Evolutionary conservation across 2,797 vertebrate genomes (phyloP), one percentile per base, ranked within the genome.

Genomic region (Coranthus polyacanthus): DNA sequence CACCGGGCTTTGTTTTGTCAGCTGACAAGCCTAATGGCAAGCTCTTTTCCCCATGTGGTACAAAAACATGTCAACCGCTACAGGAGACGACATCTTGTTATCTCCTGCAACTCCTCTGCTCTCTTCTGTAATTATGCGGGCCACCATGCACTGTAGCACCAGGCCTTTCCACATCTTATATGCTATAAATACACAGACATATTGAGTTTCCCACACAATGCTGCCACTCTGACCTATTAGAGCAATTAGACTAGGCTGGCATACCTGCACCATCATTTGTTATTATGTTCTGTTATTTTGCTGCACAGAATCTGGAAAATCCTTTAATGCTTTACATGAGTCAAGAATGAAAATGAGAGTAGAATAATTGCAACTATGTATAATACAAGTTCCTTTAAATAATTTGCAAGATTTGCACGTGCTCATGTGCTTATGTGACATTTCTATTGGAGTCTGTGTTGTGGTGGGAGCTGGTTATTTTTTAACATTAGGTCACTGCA

Each of bases 51-150:
- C 61, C 18, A 2, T 32, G 47, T 67, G 41, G 18, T 54, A 83
- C 71, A 64, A 79, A 84, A 77, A 76, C 79, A 78, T 60, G 74
- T 81, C 79, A 78, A 71, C 70, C 65, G 24, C 65, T 37, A 60
- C 73, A 64, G 62, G 53, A 81, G 73, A 74, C 22, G 41, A 62
- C 71, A 76, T 75, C 79, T 81, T 82, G 72, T 89, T 86, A 81
- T 79, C 78, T 61, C 18, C 1, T 79, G 46, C 6, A 42, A 65
- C 32, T 68, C 58, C 58, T 72, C 65, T 68, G 60, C 54, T 58
- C 56, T 84, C 46, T 72, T 69, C 50, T 68, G 61, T 83, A 87
- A 87, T 88, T 85, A 78, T 49, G 22, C 43, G 44, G 52, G 54
- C 70, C 57, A 42, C 68, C 76, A 62, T 65, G 68, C 64, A 66